These are phyloP conservation scores for Pecten maximus DNA, from an alignment of 2,888 invertebrate species.

Conservation along the genomic window DNA sequence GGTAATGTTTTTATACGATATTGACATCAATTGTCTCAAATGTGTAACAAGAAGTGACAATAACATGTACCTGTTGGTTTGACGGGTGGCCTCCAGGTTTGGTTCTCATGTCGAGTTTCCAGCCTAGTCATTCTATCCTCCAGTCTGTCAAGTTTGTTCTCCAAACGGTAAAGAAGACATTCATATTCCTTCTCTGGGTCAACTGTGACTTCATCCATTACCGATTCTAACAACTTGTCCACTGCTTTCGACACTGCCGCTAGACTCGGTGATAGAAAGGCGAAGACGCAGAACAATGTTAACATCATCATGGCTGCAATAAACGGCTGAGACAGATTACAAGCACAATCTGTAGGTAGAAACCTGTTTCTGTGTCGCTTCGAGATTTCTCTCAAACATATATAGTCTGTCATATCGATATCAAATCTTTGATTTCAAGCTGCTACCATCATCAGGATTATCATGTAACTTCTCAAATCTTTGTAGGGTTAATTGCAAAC, in stretches of 20 bases:
- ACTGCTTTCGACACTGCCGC: neutral
- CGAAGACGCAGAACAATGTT: neutral
- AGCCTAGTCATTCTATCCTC: neutral
- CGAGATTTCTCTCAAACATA: too few species aligned
- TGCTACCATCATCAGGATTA: too few species aligned
- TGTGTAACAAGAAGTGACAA: neutral
- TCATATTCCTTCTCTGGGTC: neutral
- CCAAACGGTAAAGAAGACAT: neutral
- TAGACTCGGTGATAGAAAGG: neutral
- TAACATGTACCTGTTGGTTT: neutral
- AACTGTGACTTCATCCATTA: neutral
- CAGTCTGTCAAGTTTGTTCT: neutral
- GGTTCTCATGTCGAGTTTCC: neutral
- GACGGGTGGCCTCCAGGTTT: neutral
- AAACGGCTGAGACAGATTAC: too few species aligned
- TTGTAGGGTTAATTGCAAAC: too few species aligned
- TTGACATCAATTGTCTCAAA: neutral
- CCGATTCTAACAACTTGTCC: neutral
- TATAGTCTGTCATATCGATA: too few species aligned
- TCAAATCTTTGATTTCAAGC: too few species aligned
- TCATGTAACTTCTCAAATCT: too few species aligned
- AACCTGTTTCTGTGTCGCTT: too few species aligned
- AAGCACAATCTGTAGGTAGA: too few species aligned
- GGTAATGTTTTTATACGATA: neutral
- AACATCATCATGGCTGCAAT: neutral